phyloP scores from a whole-genome alignment of 1,140 invertebrate species.

The Drosophila gunungcola region DNA sequence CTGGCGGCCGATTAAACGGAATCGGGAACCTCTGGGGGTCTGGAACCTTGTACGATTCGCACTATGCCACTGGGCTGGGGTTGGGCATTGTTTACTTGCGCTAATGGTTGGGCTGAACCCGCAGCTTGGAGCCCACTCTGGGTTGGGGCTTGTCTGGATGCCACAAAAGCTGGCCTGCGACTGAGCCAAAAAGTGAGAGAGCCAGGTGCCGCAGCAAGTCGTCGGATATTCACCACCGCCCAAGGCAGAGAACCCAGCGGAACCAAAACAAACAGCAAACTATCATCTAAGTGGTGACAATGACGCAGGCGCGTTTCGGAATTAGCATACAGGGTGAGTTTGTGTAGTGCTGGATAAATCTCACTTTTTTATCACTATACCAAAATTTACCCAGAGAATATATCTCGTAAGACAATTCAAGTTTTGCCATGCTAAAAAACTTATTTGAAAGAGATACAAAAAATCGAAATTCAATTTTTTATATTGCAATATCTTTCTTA shows the following conservation, averaged over 20 bases:
- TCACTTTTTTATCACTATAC: too few species aligned
- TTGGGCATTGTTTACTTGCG: slow-evolving; percentile 56
- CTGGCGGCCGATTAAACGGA: background rate
- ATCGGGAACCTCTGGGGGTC: background rate
- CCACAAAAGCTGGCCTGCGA: slow-evolving; percentile 54
- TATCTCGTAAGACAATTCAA: too few species aligned
- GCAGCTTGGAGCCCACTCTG: background rate
- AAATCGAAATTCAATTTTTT: too few species aligned
- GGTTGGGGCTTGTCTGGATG: slow-evolving; percentile 20
- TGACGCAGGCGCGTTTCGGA: slow-evolving; percentile 27
- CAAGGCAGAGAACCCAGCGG: slow-evolving; percentile 10
- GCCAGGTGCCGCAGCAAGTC: slow-evolving; percentile 11
- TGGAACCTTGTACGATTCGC: slow-evolving; percentile 3
- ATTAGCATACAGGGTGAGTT: slow-evolving; percentile 21
- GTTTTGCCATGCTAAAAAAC: too few species aligned
- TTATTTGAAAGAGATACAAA: too few species aligned
- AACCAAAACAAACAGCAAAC: slow-evolving; percentile 23
- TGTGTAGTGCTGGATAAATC: background rate
- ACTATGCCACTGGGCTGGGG: slow-evolving; percentile 8
- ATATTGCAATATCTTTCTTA: too few species aligned
- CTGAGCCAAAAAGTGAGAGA: slow-evolving; percentile 35
- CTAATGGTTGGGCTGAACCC: background rate
- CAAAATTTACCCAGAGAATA: too few species aligned
- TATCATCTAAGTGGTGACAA: slow-evolving; percentile 10
- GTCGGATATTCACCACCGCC: slow-evolving; percentile 22